phyloP scores from a whole-genome alignment of 1,140 invertebrate genomes.

The Ditylenchus dipsaci region DNA sequence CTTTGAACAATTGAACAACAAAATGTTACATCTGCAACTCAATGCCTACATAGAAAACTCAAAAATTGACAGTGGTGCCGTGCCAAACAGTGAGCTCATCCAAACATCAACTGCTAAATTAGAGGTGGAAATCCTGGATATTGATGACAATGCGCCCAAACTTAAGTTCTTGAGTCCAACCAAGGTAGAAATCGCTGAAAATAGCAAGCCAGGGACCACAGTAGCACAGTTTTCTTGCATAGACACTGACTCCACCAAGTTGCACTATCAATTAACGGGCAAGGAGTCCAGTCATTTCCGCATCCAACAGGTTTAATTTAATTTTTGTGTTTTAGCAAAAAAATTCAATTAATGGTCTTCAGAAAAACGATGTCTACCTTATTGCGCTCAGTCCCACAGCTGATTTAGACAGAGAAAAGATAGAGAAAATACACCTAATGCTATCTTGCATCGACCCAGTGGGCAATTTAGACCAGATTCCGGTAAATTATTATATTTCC shows the following conservation, averaged over 20 bases:
- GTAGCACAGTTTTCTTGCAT: constrained; percentile 14
- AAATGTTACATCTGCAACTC: background rate
- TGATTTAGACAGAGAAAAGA: constrained; percentile 27
- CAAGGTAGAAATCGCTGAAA: constrained; percentile 19
- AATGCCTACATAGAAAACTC: background rate
- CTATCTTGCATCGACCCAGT: constrained; percentile 33
- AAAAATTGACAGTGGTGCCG: background rate
- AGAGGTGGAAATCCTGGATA: constrained; percentile 16
- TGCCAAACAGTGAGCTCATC: background rate
- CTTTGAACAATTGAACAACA: constrained; percentile 5
- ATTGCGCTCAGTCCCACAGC: background rate
- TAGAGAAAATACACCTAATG: constrained; percentile 8
- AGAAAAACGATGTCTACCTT: background rate
- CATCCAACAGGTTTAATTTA: constrained; percentile 24
- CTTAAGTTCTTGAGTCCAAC: background rate
- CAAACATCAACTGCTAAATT: constrained; percentile 1
- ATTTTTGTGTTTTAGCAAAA: background rate
- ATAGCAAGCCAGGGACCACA: constrained; percentile 8
- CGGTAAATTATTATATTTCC: constrained; percentile 19
- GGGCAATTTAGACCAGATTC: constrained; percentile 26
- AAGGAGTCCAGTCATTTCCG: constrained; percentile 14
- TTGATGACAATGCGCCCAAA: constrained; percentile 25
- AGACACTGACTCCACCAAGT: constrained; percentile 12
- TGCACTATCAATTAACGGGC: constrained; percentile 10
- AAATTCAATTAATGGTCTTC: background rate